Conservation (phyloP, 2,797 vertebrate genomes). For the Chaunax sp. region DNA sequence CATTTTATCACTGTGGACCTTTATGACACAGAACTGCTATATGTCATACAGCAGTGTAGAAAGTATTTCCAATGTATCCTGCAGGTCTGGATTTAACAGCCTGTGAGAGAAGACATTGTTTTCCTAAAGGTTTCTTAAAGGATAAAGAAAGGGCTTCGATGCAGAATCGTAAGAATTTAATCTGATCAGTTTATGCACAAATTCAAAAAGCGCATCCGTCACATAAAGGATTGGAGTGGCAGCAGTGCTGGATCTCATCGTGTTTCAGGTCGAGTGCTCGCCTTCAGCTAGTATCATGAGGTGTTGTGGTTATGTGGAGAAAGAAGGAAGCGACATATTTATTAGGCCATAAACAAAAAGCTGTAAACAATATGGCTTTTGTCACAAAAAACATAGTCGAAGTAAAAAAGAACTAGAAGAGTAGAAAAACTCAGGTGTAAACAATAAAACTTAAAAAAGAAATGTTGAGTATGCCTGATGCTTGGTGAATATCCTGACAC, state of each 20-base stretch:
- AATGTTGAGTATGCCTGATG: too few relatives aligned
- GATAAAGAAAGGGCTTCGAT: background rate
- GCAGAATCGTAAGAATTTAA: background rate
- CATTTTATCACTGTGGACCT: slow-evolving; percentile 5
- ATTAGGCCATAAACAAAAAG: background rate
- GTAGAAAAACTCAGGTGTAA: background rate
- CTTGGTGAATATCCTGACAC: too few relatives aligned
- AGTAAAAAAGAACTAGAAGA: background rate
- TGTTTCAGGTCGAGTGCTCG: background rate
- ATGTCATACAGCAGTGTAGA: background rate
- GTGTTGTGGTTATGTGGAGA: background rate
- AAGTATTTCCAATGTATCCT: background rate
- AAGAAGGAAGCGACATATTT: background rate
- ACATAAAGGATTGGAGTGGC: background rate
- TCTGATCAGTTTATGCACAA: background rate
- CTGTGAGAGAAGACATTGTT: background rate
- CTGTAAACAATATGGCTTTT: background rate
- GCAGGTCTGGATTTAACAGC: background rate
- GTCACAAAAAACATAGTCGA: too few relatives aligned
- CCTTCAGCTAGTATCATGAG: too few relatives aligned
- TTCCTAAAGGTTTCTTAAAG: slow-evolving; percentile 4
- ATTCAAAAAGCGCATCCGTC: background rate
- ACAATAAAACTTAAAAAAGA: too few relatives aligned
- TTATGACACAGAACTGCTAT: background rate
- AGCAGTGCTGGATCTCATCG: background rate